Evolutionary conservation across 2,888 invertebrate genomes (phyloP).

Genomic region (Metellina segmentata): DNA sequence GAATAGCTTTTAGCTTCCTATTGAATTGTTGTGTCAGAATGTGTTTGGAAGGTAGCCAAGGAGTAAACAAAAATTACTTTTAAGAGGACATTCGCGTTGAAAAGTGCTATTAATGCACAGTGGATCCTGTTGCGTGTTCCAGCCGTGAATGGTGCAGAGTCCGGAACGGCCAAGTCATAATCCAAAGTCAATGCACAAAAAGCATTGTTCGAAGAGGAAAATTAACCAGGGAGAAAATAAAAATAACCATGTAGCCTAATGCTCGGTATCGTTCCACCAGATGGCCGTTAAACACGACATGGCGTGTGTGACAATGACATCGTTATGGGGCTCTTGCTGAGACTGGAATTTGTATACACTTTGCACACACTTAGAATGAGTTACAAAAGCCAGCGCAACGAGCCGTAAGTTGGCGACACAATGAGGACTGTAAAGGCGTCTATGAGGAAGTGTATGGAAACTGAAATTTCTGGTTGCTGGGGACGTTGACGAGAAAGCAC

Average conservation of each 20-base stretch:
- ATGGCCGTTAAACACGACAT: conserved; percentile 24
- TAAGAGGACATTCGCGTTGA: conserved; percentile 28
- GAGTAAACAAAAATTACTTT: not conserved
- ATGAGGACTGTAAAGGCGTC: not conserved
- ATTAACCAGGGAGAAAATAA: not conserved
- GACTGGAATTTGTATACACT: conserved; percentile 21
- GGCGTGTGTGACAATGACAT: conserved; percentile 26
- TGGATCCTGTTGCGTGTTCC: conserved; percentile 12
- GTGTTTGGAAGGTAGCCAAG: not conserved
- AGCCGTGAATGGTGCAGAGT: not conserved
- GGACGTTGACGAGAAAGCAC: not conserved
- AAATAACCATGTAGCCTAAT: conserved; percentile 20
- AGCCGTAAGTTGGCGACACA: not conserved
- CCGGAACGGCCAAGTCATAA: not conserved
- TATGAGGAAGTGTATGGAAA: not conserved
- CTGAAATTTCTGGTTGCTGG: not conserved
- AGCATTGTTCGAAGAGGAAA: conserved; percentile 3
- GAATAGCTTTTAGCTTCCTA: no score
- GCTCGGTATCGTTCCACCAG: conserved; percentile 3
- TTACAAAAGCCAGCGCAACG: conserved; percentile 24
- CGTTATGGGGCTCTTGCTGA: conserved; percentile 6
- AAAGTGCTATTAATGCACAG: conserved; percentile 24
- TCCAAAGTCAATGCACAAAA: conserved; percentile 27
- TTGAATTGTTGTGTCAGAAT: no score
- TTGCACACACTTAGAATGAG: conserved; percentile 5